Percentiles rank a stretch among this genome's conserved stretches.
Conservation (phyloP, 2,888 invertebrate species). For the Cheilosia variabilis region DNA sequence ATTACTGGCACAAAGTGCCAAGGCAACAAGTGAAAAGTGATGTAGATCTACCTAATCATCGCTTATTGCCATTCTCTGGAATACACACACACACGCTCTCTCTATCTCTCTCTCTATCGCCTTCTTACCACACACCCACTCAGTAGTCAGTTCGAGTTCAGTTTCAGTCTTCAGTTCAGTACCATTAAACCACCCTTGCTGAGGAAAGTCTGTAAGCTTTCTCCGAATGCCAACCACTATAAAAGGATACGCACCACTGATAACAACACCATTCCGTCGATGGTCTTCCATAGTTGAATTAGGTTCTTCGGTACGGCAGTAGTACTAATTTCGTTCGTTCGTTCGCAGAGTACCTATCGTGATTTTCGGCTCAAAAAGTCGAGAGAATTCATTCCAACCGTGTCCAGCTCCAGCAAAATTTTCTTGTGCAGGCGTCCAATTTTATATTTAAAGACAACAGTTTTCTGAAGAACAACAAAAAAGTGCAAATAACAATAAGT, state of each 20-base stretch:
- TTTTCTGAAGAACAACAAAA: not conserved
- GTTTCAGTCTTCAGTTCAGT: conserved; percentile 3
- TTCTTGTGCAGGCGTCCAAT: no score
- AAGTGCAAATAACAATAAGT: conserved; percentile 10
- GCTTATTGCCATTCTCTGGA: conserved; percentile 30
- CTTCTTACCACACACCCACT: conserved; percentile 23
- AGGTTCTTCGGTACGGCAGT: conserved; percentile 47
- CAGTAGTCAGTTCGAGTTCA: not conserved
- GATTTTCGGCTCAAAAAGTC: conserved; percentile 14
- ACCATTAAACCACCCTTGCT: conserved; percentile 39
- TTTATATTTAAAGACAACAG: no score
- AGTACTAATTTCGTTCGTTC: conserved; percentile 36
- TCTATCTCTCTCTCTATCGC: not conserved
- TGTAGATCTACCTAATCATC: conserved; percentile 20
- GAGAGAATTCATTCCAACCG: no score
- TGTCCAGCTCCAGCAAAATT: no score
- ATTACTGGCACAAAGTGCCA: conserved; percentile 7
- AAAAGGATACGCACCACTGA: conserved; percentile 82
- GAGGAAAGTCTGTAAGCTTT: conserved; percentile 66
- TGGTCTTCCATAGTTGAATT: conserved; percentile 76
- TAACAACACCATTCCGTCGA: conserved; percentile 81
- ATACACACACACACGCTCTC: not conserved
- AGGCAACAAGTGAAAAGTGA: conserved; percentile 74
- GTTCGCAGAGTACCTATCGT: conserved; percentile 17
- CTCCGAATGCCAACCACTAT: conserved; percentile 77